Conservation (phyloP, 2,888 invertebrate species). For the Drosophila maculinotata region DNA sequence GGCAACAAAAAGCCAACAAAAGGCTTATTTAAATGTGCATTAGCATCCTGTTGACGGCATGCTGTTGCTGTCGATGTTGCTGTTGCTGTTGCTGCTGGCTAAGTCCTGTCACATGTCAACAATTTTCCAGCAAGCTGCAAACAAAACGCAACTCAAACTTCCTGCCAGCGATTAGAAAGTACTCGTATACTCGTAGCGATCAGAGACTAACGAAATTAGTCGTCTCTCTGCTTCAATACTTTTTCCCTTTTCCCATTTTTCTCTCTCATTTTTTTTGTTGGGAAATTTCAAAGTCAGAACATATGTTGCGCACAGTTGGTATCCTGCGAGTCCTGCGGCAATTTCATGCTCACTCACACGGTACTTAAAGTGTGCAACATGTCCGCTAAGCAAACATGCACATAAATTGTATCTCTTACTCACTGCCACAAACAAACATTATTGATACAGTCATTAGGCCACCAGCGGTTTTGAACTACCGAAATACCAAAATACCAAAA, state of each 20-base stretch:
- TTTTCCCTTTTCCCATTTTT: constrained; percentile 2
- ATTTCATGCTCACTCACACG: constrained; percentile 74
- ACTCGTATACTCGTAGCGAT: constrained; percentile 20
- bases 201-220: constrained; percentile 50
- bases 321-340: constrained; percentile 46
- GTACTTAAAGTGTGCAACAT: constrained; percentile 48
- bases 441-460: constrained; percentile 77
- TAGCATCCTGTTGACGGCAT: constrained; percentile 25
- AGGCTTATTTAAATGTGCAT: constrained; percentile 74
- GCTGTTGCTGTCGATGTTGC: constrained; percentile 1
- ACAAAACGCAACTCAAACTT: constrained; percentile 44
- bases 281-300: constrained; percentile 51
- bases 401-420: constrained; percentile 46
- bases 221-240: constrained; percentile 23
- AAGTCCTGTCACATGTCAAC: constrained; percentile 80
- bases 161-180: constrained; percentile 54
- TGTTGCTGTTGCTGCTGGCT: constrained; percentile 17
- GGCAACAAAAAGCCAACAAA: constrained; percentile 61
- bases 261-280: constrained; percentile 15
- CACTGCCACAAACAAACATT: constrained; percentile 13
- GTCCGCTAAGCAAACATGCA: constrained; percentile 52
- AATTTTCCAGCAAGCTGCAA: constrained; percentile 39
- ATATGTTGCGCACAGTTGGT: constrained; percentile 63
- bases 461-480: constrained; percentile 54
- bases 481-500: constrained; percentile 45